Evolutionary conservation across 2,888 invertebrate genomes (phyloP).

Genomic region (Tigriopus californicus): DNA sequence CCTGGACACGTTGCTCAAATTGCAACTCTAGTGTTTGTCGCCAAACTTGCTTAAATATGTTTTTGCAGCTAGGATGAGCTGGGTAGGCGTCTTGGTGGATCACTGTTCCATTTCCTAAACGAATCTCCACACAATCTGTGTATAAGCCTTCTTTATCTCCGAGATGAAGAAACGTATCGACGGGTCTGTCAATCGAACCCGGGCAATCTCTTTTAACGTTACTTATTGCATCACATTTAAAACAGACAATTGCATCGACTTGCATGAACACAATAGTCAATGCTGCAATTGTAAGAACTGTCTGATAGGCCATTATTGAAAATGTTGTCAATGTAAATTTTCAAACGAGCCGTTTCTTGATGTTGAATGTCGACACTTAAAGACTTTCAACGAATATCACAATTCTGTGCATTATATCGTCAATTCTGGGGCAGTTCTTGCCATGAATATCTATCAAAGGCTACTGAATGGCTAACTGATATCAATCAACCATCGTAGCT

Average conservation of each 20-base stretch:
- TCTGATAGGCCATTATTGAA: too few species aligned
- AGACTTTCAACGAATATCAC: too few species aligned
- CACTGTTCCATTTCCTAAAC: conserved; percentile 5
- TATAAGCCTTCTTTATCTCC: conserved; percentile 3
- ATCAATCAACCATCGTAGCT: too few species aligned
- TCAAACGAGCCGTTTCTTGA: too few species aligned
- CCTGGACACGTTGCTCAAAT: neutral
- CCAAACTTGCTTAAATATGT: neutral
- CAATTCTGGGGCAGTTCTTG: too few species aligned
- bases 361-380: too few species aligned
- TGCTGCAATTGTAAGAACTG: too few species aligned
- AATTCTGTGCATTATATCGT: too few species aligned
- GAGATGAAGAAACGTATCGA: conserved; percentile 7
- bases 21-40: neutral
- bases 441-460: too few species aligned
- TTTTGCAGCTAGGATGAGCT: neutral
- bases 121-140: conserved; percentile 9
- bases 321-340: too few species aligned
- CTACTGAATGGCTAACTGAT: too few species aligned
- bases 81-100: conserved; percentile 3
- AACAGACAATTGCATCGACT: neutral
- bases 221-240: neutral
- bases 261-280: too few species aligned
- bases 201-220: neutral
- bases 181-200: neutral